Percentiles rank a stretch among this genome's conserved stretches.
Conservation (phyloP, 2,888 invertebrate genomes). For the Stramonita haemastoma region DNA sequence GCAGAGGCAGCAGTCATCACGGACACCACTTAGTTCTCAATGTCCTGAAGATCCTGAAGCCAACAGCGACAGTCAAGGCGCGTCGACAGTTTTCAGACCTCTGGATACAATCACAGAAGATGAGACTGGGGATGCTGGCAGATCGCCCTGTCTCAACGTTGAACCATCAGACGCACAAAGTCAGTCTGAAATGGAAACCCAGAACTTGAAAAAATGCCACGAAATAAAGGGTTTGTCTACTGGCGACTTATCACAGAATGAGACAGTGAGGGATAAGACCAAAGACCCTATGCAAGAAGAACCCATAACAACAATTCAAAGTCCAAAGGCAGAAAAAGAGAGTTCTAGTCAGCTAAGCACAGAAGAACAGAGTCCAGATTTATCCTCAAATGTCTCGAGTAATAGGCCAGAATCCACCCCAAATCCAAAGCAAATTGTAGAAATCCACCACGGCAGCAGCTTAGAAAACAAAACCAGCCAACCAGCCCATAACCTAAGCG, state of each 20-base stretch:
- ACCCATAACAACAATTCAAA: neutral
- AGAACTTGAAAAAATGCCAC: neutral
- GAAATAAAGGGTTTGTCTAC: too few relatives aligned
- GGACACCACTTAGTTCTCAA: neutral
- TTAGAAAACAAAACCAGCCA: neutral
- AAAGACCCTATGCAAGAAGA: neutral
- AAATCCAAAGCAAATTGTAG: neutral
- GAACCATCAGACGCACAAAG: neutral
- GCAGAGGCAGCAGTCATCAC: neutral
- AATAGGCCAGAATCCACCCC: neutral
- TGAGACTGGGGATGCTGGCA: neutral
- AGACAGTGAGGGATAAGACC: neutral
- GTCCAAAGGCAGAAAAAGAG: neutral
- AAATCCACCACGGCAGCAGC: neutral
- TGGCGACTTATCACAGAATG: neutral
- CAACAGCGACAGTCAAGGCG: neutral
- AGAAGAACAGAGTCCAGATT: neutral
- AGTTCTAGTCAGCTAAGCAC: neutral
- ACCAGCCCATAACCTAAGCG: neutral
- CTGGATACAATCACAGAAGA: conserved; percentile 41
- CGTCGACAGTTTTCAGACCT: neutral
- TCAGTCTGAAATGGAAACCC: neutral
- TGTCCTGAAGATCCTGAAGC: neutral
- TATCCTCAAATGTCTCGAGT: neutral
- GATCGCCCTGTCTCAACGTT: neutral